Evolutionary conservation across 1,140 invertebrate species (phyloP), one percentile per base, ranked within the genome.

Genomic region (Pseudoatta argentina): DNA sequence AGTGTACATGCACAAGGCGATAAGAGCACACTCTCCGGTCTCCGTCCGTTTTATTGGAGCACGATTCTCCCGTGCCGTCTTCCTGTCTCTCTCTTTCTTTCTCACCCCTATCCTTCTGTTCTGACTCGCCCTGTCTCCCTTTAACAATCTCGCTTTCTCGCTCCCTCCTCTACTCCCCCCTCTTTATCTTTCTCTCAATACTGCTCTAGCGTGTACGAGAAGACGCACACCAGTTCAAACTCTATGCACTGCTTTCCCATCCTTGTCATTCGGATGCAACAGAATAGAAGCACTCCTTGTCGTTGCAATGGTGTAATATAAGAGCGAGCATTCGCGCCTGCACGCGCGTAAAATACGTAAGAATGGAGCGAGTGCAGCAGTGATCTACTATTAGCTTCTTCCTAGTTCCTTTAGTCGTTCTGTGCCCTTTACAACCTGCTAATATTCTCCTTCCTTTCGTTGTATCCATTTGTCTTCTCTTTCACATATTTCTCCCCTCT

Each of bases 221-320:
- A 21, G 16, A 72, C 72, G 73, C 53, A 86, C 67, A 61, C 30
- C 55, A 83, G 48, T 16, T 21, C 39, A 48, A 66, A 66, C 81
- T 83, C 55, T 51, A 63, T 76, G 14, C 34, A 34, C 55, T 30
- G 27, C 6, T 30, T 59, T 44, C 18, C 59, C 44, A 39, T 91
- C 88, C 48, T 83, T 27, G 61, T 89, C 61, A 39, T 24, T 59
- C 66, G 30, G 24, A 83, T 59, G 39, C 48, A 59, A 34, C 24
- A 63, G 69, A 87, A 88, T 86, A 88, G 75, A 67, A 86, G 16
- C 53, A 34, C 78, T 91, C 90, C 85, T 89, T 73, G 89, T 92
- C 89, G 61, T 59, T 71, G 87, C 82, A 90, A 90, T 91, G 82
- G 87, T 87, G 90, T 92, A 92, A 92, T 87, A 89, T 75, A 63